Evolutionary conservation across 2,113 vertebrate genomes (phyloP), one percentile per base, ranked within the genome.

Genomic region (Tychaedon coryphoeus): DNA sequence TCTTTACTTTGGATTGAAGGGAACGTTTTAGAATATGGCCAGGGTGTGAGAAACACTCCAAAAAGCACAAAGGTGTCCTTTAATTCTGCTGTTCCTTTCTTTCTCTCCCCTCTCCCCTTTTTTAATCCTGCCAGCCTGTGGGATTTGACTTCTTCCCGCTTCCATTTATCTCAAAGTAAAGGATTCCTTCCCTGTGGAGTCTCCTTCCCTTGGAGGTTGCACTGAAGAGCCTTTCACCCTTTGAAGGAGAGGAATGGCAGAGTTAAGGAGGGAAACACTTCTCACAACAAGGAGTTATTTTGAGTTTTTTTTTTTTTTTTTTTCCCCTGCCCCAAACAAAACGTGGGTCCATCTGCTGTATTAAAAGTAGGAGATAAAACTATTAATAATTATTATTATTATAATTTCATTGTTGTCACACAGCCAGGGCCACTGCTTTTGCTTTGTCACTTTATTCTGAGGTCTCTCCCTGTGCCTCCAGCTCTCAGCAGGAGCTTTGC

Each of bases 21-120:
- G 95, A 90, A 88, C 65, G n/a, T 76, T 76, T 84, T 19, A 40
- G 93, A 90, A 79, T 75, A 57, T 77, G 92, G 95, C 88, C 95
- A 40, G 94, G 89, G 89, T 65, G 81, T 82, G 74, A 86, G 88
- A 90, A 93, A 89, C 86, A 65, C 57, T 74, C 92, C 84, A 61
- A 40, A 86, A 95, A 96, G 94, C 96, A 95, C 96, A 95, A 91
- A 82, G 90, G 93, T 96, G 90, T 80, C 91, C 92, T 95, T 94
- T 53, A 93, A 92, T 82, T 91, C 93, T 65, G 92, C 91, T 65
- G 8, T 19, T 95, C 78, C 88, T 92, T 95, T 74, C 88, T 92
- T 89, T 91, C 87, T 93, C 77, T 90, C 65, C 84, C 90, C 76
- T 92, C 58, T 92, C 83, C 92, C 90, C 76, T 85, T 94, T 94